Conservation (phyloP, 2,888 invertebrate species). For the Cloeon dipterum region DNA sequence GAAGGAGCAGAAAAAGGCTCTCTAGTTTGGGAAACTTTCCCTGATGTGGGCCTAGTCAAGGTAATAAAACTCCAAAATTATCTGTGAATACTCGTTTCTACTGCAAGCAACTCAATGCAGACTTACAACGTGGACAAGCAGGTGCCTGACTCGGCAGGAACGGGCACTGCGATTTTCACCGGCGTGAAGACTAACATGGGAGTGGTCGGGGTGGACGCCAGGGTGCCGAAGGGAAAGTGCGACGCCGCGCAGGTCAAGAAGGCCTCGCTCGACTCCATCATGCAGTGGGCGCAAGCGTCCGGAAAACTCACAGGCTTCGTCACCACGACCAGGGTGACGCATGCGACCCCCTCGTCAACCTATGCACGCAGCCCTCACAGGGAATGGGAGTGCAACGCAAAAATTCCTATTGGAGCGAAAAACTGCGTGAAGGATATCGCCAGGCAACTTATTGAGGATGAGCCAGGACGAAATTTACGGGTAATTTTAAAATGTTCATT, state of each 20-base stretch:
- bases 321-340: conserved; percentile 38
- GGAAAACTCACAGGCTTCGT: conserved; percentile 32
- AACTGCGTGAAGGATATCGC: conserved; percentile 32
- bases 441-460: conserved; percentile 32
- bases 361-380: conserved; percentile 29
- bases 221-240: conserved; percentile 17
- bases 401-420: conserved; percentile 12
- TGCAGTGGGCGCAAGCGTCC: conserved; percentile 31
- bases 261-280: conserved; percentile 21
- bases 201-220: conserved; percentile 28
- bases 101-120: too few relatives aligned
- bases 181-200: conserved; percentile 35
- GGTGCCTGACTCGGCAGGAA: conserved; percentile 44
- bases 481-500: too few relatives aligned
- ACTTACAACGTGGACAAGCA: conserved; percentile 46
- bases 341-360: conserved; percentile 35
- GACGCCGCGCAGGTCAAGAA: conserved; percentile 16
- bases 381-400: conserved; percentile 33
- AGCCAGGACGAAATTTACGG: conserved; percentile 32
- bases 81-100: too few relatives aligned
- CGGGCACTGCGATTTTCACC: conserved; percentile 39
- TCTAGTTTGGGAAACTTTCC: conserved; percentile 2
- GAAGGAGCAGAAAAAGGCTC: conserved; percentile 1
- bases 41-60: conserved; percentile 3
- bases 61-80: too few relatives aligned